phyloP scores from a whole-genome alignment of 1,140 invertebrate species.

The Musca domestica region DNA sequence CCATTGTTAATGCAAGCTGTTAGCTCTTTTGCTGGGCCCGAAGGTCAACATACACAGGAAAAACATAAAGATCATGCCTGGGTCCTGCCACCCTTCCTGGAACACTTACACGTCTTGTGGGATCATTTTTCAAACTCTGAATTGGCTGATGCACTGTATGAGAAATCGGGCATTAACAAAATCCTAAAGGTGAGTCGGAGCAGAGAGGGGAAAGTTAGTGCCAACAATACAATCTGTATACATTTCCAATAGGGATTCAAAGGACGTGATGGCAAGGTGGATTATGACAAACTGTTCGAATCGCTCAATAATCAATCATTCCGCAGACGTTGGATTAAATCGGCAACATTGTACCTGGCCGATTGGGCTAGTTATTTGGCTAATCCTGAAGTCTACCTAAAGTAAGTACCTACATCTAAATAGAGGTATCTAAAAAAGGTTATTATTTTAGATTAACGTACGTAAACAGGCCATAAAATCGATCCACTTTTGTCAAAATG shows the following conservation, averaged over 20 bases:
- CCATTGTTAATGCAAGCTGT: slow-evolving; percentile 65
- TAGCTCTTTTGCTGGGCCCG: slow-evolving; percentile 57
- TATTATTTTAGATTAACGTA: too few species aligned
- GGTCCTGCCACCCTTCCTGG: slow-evolving; percentile 71
- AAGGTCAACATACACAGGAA: slow-evolving; percentile 58
- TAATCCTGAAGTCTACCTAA: slow-evolving; percentile 71
- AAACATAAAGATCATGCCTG: slow-evolving; percentile 69
- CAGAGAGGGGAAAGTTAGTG: background rate
- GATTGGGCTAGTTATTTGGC: slow-evolving; percentile 71
- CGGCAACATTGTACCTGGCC: slow-evolving; percentile 70
- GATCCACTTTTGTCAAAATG: too few species aligned
- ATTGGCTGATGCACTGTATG: slow-evolving; percentile 68
- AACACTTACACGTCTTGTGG: slow-evolving; percentile 72
- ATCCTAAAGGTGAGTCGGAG: slow-evolving; percentile 59
- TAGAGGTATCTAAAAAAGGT: too few species aligned
- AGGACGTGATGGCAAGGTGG: slow-evolving; percentile 66
- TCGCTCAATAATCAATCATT: slow-evolving; percentile 75
- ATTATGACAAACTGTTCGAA: slow-evolving; percentile 69
- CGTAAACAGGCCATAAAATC: too few species aligned
- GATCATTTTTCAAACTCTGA: slow-evolving; percentile 77
- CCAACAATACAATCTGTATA: too few species aligned
- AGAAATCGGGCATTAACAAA: slow-evolving; percentile 67
- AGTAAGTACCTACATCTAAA: too few species aligned
- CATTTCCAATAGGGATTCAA: slow-evolving; percentile 55
- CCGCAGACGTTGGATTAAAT: slow-evolving; percentile 73